Evolutionary conservation across 2,888 invertebrate genomes (phyloP), one percentile per base, ranked within the genome.

Genomic region (Amiota mariae): DNA sequence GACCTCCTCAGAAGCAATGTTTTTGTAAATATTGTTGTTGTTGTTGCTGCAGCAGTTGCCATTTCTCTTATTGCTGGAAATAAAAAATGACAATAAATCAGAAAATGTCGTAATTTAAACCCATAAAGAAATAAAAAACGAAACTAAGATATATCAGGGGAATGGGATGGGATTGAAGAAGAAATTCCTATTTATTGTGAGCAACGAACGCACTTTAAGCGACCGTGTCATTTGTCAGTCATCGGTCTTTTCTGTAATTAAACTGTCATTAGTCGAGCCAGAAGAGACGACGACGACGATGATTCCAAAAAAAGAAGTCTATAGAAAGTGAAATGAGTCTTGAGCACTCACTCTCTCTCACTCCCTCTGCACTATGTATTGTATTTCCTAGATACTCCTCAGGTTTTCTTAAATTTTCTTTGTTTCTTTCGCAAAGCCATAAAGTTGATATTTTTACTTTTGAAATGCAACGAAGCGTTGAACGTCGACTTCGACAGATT

Each of bases 291-390:
- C 63, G n/a, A 20, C 66, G 66, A 20, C 61, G 71, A 54, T 74
- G 77, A n/a, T 11, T 18, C n/a, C 66, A 47, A 18, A 24, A 57
- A 59, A 59, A 47, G 46, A 61, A 72, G 77, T 73, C 70, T 79
- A 79, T 85, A 78, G 86, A 83, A 83, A 83, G 86, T 86, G 86
- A 83, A 83, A 85, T 83, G 86, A 49, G 47, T 20, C 71, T 78
- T 81, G 73, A 77, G 81, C 72, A 77, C 75, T 74, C 79, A 72
- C 78, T 70, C 71, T 72, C 72, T 71, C 70, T 74, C 71, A 20
- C 51, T 15, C 20, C 24, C 56, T 63, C 47, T 59, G 56, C 46
- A 54, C 61, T 61, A 13, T 59, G 46, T 63, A 11, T 24, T 20
- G 1, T n/a, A 20, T 67, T 18, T 68, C 24, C 24, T 24, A 10